A percentile compares a stretch with the other conserved stretches of the same genome.
phyloP scores from a whole-genome alignment of 2,797 vertebrate genomes.

The Thamnophis elegans region DNA sequence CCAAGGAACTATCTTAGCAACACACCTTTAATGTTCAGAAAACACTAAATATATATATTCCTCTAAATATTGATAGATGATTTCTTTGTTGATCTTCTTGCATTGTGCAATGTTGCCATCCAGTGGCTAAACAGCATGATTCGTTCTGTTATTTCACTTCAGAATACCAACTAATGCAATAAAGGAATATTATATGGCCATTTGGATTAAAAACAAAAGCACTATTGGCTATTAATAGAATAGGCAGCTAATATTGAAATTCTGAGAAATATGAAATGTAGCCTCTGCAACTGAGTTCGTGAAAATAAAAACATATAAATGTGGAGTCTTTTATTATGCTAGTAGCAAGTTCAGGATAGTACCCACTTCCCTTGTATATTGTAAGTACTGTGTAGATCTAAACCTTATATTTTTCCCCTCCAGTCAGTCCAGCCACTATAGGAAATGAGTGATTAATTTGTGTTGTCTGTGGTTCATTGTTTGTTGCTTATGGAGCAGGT shows the following conservation, averaged over 20 bases:
- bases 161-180: not conserved
- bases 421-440: not conserved
- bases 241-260: not conserved
- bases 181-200: not conserved
- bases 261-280: not conserved
- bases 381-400: not conserved
- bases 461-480: not conserved
- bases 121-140: conserved; percentile 31
- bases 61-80: not conserved
- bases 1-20: fast-evolving
- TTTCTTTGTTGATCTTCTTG: not conserved
- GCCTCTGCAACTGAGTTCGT: not conserved
- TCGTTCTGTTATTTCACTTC: not conserved
- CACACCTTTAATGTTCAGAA: not conserved
- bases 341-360: not conserved
- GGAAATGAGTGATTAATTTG: not conserved
- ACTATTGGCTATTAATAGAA: not conserved
- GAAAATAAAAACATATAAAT: not conserved
- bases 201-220: not conserved
- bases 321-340: not conserved
- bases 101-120: conserved; percentile 60
- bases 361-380: not conserved
- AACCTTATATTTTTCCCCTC: not conserved
- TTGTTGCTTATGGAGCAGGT: not conserved
- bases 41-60: fast-evolving